These are phyloP conservation scores for Machaerirhynchus nigripectus DNA, from an alignment of 2,113 vertebrate species.

Conservation along the genomic window DNA sequence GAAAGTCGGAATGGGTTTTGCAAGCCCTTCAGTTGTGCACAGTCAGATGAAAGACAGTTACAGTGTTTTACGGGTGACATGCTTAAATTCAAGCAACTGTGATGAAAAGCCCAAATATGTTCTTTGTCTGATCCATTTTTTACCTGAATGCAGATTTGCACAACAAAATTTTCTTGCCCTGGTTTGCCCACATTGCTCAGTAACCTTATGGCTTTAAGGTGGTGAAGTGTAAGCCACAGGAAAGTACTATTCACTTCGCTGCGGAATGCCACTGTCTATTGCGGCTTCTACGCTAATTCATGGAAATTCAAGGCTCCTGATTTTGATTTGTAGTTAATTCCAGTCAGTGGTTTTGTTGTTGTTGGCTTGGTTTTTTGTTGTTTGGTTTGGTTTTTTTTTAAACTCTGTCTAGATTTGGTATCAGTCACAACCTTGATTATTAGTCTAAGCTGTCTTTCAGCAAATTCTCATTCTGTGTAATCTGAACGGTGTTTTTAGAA, in stretches of 20 bases:
- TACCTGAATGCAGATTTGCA: neutral
- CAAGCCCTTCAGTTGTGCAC: neutral
- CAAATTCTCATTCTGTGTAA: neutral
- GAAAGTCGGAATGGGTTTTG: neutral
- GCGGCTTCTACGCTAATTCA: neutral
- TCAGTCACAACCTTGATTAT: neutral
- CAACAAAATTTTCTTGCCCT: neutral
- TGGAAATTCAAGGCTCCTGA: neutral
- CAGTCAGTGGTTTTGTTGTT: neutral
- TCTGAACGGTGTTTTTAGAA: neutral
- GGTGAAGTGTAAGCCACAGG: neutral
- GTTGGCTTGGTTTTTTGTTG: neutral
- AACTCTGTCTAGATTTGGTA: neutral
- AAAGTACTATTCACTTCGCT: neutral
- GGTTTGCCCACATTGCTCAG: neutral
- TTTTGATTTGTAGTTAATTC: neutral
- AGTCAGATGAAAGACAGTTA: neutral
- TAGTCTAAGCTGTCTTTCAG: neutral
- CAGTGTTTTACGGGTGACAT: neutral
- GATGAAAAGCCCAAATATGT: neutral
- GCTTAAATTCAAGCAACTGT: neutral
- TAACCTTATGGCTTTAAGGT: neutral
- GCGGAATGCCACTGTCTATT: neutral
- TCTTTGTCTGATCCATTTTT: neutral
- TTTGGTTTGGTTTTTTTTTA: neutral